Evolutionary conservation across 2,113 vertebrate species (phyloP).

Genomic region (Centropristis striata): DNA sequence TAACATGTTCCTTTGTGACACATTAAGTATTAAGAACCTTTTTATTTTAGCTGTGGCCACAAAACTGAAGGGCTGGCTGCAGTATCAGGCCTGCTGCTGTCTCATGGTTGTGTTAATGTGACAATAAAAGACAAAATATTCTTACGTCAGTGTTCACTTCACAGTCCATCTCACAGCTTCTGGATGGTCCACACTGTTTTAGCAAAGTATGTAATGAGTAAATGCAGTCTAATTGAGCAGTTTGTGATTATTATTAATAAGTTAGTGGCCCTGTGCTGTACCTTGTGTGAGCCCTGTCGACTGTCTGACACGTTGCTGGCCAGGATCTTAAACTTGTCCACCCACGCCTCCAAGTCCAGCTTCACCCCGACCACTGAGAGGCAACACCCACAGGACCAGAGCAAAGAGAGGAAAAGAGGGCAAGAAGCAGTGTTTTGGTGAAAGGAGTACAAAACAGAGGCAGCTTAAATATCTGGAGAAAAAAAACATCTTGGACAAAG

Average conservation of each 20-base stretch:
- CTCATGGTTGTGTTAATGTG: no score
- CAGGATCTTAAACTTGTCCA: constrained; percentile 98
- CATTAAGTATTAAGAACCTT: no score
- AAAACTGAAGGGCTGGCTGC: no score
- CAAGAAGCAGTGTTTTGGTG: constrained; percentile 9
- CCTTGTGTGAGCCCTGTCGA: constrained; percentile 91
- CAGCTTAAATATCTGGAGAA: not conserved
- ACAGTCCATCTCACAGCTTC: constrained; percentile 99
- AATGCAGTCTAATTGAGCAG: not conserved
- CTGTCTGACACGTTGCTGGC: constrained; percentile 96
- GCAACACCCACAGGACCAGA: not conserved
- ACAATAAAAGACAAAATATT: constrained; percentile 17
- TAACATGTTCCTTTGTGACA: no score
- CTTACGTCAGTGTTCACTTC: constrained; percentile 97
- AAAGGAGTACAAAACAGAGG: not conserved
- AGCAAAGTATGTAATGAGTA: constrained; percentile 31
- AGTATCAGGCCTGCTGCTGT: no score
- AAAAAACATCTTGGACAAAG: not conserved
- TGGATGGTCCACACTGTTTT: constrained; percentile 92
- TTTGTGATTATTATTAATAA: not conserved
- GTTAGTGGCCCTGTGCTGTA: constrained; percentile 64
- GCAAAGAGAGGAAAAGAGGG: not conserved
- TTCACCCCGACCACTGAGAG: constrained; percentile 95
- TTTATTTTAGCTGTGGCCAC: no score
- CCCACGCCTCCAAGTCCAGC: constrained; percentile 97